Evolutionary conservation across 2,888 invertebrate genomes (phyloP).

Genomic region (Lymantria dispar): DNA sequence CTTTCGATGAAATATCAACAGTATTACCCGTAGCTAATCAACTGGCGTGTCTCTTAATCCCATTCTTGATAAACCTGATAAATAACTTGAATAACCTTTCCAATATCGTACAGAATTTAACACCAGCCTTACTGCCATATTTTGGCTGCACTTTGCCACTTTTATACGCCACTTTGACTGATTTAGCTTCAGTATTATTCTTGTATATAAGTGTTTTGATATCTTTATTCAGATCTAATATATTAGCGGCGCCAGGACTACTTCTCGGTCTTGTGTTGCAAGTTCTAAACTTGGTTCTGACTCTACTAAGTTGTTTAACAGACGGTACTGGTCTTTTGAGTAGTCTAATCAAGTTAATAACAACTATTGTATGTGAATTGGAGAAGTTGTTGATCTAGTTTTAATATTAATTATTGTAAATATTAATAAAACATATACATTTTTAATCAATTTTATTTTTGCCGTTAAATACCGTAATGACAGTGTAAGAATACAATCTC

Average conservation of each 20-base stretch:
- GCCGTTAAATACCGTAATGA: too few relatives aligned
- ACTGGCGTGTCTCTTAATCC: constrained; percentile 63
- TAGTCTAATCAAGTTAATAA: constrained; percentile 63
- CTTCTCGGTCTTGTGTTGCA: constrained; percentile 56
- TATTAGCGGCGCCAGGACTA: constrained; percentile 63
- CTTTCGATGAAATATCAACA: constrained; percentile 69
- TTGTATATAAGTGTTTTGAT: constrained; percentile 70
- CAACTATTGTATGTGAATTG: constrained; percentile 60
- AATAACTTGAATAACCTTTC: constrained; percentile 73
- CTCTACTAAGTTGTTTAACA: constrained; percentile 58
- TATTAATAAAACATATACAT: constrained; percentile 5
- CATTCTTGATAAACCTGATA: constrained; percentile 69
- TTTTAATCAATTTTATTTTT: too few relatives aligned
- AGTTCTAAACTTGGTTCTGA: constrained; percentile 61
- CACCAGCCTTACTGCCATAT: constrained; percentile 68
- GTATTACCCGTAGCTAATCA: constrained; percentile 68
- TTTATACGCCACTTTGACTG: constrained; percentile 68
- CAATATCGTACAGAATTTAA: constrained; percentile 71
- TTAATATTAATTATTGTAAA: background rate
- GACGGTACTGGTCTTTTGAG: constrained; percentile 62
- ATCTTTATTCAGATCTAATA: constrained; percentile 68
- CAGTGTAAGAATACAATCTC: too few relatives aligned
- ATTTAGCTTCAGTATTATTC: constrained; percentile 69
- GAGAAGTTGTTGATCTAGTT: constrained; percentile 54
- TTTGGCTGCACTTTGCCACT: constrained; percentile 71